A percentile compares a stretch with the other conserved stretches of the same genome.
Evolutionary conservation across 2,113 vertebrate species (phyloP).

Genomic region (Cynocephalus volans): DNA sequence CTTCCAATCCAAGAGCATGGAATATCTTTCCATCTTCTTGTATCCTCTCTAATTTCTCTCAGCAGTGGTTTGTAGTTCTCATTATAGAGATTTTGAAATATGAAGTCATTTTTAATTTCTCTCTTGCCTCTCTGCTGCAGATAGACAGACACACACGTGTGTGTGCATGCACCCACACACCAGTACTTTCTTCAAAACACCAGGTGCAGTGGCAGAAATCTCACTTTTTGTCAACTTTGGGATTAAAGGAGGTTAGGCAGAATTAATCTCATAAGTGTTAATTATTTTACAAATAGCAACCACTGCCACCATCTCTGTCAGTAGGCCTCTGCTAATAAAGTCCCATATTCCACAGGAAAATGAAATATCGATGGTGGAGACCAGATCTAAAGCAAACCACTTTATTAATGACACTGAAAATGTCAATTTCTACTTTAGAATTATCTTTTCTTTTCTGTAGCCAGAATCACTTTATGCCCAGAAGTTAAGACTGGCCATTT

Average conservation of each 20-base stretch:
- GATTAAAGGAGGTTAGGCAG: neutral
- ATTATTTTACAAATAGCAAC: neutral
- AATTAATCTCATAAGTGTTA: neutral
- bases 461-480: neutral
- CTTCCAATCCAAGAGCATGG: too few species aligned
- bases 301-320: neutral
- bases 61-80: too few species aligned
- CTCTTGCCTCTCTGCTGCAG: neutral
- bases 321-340: neutral
- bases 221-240: neutral
- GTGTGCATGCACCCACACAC: neutral
- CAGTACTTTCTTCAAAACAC: neutral
- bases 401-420: neutral
- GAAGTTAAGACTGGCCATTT: constrained; percentile 11
- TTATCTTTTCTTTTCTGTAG: neutral
- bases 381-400: neutral
- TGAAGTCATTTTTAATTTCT: constrained; percentile 22
- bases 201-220: neutral
- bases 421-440: neutral
- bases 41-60: too few species aligned
- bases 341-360: neutral
- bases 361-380: neutral
- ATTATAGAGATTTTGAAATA: neutral
- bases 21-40: too few species aligned
- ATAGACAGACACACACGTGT: neutral